Conservation (phyloP, 2,797 vertebrate genomes). For the Sebastes iracundus region DNA sequence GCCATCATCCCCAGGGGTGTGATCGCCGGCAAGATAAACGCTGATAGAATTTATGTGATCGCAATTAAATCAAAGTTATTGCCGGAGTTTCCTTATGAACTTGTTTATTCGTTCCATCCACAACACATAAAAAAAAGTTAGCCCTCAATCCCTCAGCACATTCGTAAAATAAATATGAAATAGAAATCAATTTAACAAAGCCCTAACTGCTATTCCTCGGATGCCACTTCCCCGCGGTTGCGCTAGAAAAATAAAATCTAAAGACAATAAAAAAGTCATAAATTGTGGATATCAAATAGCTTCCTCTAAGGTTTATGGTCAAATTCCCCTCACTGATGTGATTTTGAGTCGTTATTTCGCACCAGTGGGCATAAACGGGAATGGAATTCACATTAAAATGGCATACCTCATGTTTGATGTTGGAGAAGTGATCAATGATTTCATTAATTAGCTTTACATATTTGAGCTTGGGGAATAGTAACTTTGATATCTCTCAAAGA, state of each 20-base stretch:
- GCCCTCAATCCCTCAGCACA: constrained; percentile 47
- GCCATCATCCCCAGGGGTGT: constrained; percentile 66
- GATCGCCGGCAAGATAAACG: constrained; percentile 61
- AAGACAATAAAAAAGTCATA: constrained; percentile 77
- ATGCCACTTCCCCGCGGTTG: constrained; percentile 60
- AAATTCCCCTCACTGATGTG: constrained; percentile 58
- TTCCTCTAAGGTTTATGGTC: constrained; percentile 70
- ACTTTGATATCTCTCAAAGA: constrained; percentile 17
- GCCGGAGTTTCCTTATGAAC: constrained; percentile 77
- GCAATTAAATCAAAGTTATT: constrained; percentile 83
- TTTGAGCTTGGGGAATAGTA: constrained; percentile 27
- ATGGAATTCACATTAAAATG: constrained; percentile 68
- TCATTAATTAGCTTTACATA: constrained; percentile 73
- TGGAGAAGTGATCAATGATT: constrained; percentile 75
- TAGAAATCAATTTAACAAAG: constrained; percentile 81
- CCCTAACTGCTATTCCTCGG: constrained; percentile 71
- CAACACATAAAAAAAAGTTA: constrained; percentile 74
- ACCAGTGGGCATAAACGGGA: constrained; percentile 70
- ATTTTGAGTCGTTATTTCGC: constrained; percentile 68
- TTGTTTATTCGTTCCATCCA: constrained; percentile 78
- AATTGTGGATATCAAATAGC: constrained; percentile 71
- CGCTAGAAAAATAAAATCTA: constrained; percentile 69
- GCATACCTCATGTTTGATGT: constrained; percentile 57
- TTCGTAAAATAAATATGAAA: constrained; percentile 77
- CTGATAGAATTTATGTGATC: constrained; percentile 74